A percentile compares a stretch with the other conserved stretches of the same genome.
phyloP scores from a whole-genome alignment of 2,797 vertebrate genomes.

The Pagetopsis macropterus region DNA sequence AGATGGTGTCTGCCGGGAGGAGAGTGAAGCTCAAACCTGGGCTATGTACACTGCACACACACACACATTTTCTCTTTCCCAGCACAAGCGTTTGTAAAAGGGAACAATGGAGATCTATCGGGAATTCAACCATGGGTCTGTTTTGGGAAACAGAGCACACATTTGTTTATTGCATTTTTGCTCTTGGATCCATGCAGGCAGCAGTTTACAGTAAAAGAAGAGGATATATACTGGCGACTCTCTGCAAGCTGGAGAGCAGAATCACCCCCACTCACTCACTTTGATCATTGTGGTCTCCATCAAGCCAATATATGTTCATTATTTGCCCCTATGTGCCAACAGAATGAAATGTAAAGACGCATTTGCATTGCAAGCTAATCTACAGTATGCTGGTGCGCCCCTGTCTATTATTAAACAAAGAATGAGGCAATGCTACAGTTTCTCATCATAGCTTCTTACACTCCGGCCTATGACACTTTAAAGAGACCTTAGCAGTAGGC shows the following conservation, averaged over 20 bases:
- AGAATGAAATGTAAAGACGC: slow-evolving; percentile 43
- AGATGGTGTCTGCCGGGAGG: slow-evolving; percentile 82
- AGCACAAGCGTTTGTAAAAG: slow-evolving; percentile 60
- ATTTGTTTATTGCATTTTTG: slow-evolving; percentile 67
- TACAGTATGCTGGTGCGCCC: slow-evolving; percentile 32
- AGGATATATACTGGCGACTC: slow-evolving; percentile 31
- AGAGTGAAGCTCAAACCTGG: slow-evolving; percentile 74
- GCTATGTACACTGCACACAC: slow-evolving; percentile 51
- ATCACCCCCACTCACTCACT: slow-evolving; percentile 49
- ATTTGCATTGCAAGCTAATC: slow-evolving; percentile 37
- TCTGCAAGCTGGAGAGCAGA: slow-evolving; percentile 49
- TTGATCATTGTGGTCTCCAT: slow-evolving; percentile 62
- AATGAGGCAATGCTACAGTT: slow-evolving; percentile 50
- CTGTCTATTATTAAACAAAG: slow-evolving; percentile 64
- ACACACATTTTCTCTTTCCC: slow-evolving; percentile 57
- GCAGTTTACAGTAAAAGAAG: slow-evolving; percentile 49
- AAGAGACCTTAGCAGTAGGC: slow-evolving; percentile 61
- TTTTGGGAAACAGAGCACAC: slow-evolving; percentile 67
- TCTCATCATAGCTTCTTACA: slow-evolving; percentile 56
- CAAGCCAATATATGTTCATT: slow-evolving; percentile 50
- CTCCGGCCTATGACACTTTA: slow-evolving; percentile 68
- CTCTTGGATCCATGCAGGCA: slow-evolving; percentile 55
- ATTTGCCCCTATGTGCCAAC: slow-evolving; percentile 34
- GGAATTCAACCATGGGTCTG: slow-evolving; percentile 71
- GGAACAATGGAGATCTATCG: slow-evolving; percentile 62